These are phyloP conservation scores for Diogma glabrata DNA, from an alignment of 2,888 invertebrate species.

Conservation along the genomic window DNA sequence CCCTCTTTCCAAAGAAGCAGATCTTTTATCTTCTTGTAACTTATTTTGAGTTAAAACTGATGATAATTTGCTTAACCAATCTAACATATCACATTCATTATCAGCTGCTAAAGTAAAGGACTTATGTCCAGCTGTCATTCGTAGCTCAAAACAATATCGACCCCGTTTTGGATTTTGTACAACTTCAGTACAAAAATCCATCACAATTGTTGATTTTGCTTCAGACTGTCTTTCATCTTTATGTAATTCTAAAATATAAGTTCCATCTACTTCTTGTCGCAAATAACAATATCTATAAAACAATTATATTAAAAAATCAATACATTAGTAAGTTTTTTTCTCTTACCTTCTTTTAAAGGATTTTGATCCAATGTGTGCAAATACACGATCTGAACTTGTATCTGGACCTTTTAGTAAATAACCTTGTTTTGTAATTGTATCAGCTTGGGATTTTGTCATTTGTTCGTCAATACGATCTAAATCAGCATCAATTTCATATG, in stretches of 20 bases:
- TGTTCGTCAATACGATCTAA: conserved; percentile 66
- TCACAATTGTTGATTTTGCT: conserved; percentile 81
- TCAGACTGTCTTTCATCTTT: conserved; percentile 89
- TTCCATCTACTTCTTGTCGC: conserved; percentile 81
- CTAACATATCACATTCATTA: conserved; percentile 65
- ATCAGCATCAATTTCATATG: conserved; percentile 84
- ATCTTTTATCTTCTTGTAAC: conserved; percentile 65
- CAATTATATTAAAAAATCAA: conserved; percentile 20
- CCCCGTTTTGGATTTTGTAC: conserved; percentile 79
- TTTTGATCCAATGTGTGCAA: conserved; percentile 83
- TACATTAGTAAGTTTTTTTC: too few species aligned
- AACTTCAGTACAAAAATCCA: conserved; percentile 89
- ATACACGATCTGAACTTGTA: conserved; percentile 78
- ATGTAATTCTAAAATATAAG: conserved; percentile 81
- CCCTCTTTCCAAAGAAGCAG: conserved; percentile 51
- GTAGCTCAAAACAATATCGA: conserved; percentile 74
- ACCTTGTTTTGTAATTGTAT: conserved; percentile 79
- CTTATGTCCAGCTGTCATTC: conserved; percentile 76
- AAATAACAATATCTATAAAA: conserved; percentile 83
- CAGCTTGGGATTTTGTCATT: conserved; percentile 48
- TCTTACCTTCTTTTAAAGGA: conserved; percentile 86
- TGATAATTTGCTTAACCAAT: conserved; percentile 74
- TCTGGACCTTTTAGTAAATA: conserved; percentile 87
- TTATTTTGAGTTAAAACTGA: conserved; percentile 76
- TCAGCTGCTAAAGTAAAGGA: conserved; percentile 80